Conservation (phyloP, 2,113 vertebrate genomes). For the Pantherophis guttatus region DNA sequence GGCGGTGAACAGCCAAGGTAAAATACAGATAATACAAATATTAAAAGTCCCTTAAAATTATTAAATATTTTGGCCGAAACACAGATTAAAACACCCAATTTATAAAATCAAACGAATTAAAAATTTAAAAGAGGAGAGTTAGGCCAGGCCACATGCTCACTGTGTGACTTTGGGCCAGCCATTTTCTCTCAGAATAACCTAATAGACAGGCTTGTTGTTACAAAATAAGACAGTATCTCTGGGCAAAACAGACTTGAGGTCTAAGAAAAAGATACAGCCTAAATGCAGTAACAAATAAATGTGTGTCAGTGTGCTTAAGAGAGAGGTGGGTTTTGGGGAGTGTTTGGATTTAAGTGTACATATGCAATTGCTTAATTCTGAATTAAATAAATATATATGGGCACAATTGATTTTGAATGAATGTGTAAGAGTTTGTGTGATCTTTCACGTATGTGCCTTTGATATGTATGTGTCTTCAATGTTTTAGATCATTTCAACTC, state of each 20-base stretch:
- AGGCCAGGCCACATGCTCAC: background rate
- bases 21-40: no score
- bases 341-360: background rate
- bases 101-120: no score
- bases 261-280: background rate
- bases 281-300: background rate
- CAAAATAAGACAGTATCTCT: background rate
- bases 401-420: background rate
- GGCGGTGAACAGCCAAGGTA: no score
- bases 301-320: background rate
- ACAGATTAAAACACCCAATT: no score
- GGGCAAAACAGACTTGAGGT: background rate
- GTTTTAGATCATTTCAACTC: background rate
- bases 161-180: background rate
- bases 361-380: background rate
- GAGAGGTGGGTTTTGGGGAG: background rate
- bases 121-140: no score
- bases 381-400: background rate
- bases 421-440: background rate
- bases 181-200: background rate
- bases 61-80: no score
- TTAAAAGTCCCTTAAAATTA: no score
- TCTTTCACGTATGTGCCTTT: background rate
- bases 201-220: background rate
- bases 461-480: background rate